These are phyloP conservation scores for Catajapyx aquilonaris DNA, from an alignment of 1,140 invertebrate genomes.

Conservation along the genomic window DNA sequence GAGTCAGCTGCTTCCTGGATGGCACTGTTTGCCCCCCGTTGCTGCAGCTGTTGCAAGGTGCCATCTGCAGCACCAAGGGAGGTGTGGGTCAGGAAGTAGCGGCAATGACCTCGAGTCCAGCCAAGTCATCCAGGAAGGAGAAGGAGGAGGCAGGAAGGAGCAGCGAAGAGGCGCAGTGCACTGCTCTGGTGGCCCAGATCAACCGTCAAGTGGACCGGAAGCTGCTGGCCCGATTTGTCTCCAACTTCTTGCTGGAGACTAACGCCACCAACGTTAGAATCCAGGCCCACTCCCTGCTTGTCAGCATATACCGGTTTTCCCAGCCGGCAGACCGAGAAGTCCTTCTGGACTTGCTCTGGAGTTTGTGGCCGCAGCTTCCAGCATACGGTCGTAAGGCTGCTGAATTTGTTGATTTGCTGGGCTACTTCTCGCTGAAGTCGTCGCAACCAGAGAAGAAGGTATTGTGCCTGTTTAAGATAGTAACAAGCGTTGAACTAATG, in stretches of 20 bases:
- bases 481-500: background rate
- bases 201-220: slow-evolving; percentile 42
- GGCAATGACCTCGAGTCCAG: no score
- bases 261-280: slow-evolving; percentile 81
- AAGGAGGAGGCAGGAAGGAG: slow-evolving; percentile 31
- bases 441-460: slow-evolving; percentile 31
- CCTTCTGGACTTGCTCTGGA: slow-evolving; percentile 68
- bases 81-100: background rate
- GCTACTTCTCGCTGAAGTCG: slow-evolving; percentile 75
- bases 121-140: no score
- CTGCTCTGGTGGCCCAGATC: slow-evolving; percentile 44
- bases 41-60: slow-evolving; percentile 69
- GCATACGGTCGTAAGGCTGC: slow-evolving; percentile 80
- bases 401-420: slow-evolving; percentile 89
- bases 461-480: background rate
- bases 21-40: slow-evolving; percentile 84
- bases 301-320: slow-evolving; percentile 73
- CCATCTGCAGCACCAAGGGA: slow-evolving; percentile 35
- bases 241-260: slow-evolving; percentile 79
- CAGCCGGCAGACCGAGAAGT: slow-evolving; percentile 48
- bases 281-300: slow-evolving; percentile 76
- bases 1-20: slow-evolving; percentile 60
- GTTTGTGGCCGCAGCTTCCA: slow-evolving; percentile 73
- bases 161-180: slow-evolving; percentile 46
- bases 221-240: slow-evolving; percentile 56